Evolutionary conservation across 2,888 invertebrate genomes (phyloP).

Genomic region (Luperina testacea): DNA sequence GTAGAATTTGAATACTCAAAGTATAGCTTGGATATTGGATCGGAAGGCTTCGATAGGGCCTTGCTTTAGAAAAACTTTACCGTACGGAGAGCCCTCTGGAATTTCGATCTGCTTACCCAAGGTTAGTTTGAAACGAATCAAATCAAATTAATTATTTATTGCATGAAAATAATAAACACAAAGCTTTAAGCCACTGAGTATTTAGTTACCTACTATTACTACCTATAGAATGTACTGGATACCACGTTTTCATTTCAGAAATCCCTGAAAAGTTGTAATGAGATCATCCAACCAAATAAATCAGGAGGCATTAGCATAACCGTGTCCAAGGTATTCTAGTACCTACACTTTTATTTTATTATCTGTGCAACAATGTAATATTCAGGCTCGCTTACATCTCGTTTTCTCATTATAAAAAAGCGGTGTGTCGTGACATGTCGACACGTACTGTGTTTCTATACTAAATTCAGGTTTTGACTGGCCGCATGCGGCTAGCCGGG

Average conservation of each 20-base stretch:
- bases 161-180: neutral
- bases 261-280: slow-evolving; percentile 64
- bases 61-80: slow-evolving; percentile 71
- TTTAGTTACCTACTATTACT: neutral
- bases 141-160: no score
- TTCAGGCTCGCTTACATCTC: neutral
- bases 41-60: slow-evolving; percentile 81
- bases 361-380: neutral
- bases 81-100: slow-evolving; percentile 77
- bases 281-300: slow-evolving; percentile 56
- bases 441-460: neutral
- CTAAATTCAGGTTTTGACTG: neutral
- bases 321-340: slow-evolving; percentile 75
- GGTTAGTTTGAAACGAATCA: no score
- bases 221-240: neutral
- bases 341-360: slow-evolving; percentile 3
- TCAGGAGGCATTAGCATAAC: slow-evolving; percentile 78
- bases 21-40: slow-evolving; percentile 71
- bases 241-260: slow-evolving; percentile 72
- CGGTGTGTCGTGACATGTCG: neutral
- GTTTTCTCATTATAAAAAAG: neutral
- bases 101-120: slow-evolving; percentile 78
- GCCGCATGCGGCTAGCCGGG: neutral
- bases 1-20: slow-evolving; percentile 60
- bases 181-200: neutral